A percentile compares a stretch with the other conserved stretches of the same genome.
Evolutionary conservation across 2,113 vertebrate species (phyloP).

Genomic region (Saguinus midas): DNA sequence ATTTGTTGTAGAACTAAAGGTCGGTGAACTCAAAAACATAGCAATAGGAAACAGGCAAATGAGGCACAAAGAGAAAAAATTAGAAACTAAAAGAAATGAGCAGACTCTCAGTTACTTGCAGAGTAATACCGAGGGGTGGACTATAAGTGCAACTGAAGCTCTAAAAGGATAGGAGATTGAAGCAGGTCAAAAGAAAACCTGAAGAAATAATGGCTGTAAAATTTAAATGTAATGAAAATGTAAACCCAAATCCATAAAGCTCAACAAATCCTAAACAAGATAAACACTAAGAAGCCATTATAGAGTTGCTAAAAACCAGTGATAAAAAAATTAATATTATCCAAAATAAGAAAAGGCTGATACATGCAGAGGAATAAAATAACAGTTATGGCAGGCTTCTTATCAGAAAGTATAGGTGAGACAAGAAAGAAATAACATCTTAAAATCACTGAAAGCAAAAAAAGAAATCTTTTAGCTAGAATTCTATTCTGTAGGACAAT

Average conservation of each 20-base stretch:
- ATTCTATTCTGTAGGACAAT: not conserved
- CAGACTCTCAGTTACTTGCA: not conserved
- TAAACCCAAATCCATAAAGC: not conserved
- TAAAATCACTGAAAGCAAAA: not conserved
- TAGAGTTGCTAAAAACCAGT: not conserved
- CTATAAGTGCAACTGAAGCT: not conserved
- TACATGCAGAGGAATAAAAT: not conserved
- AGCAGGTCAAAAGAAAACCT: not conserved
- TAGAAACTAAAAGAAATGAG: not conserved
- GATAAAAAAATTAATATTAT: not conserved
- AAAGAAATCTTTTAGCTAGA: not conserved
- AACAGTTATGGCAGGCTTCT: not conserved
- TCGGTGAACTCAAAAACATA: not conserved
- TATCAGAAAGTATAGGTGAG: not conserved
- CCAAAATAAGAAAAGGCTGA: not conserved
- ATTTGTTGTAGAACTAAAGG: not conserved
- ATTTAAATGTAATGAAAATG: not conserved
- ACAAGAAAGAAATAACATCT: not conserved
- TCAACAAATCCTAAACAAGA: not conserved
- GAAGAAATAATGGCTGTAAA: not conserved
- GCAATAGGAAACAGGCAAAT: not conserved
- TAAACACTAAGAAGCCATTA: not conserved
- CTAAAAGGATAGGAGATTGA: not conserved
- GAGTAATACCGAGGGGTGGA: too few species aligned
- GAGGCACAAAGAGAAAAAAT: not conserved